Evolutionary conservation across 2,888 invertebrate species (phyloP).

Genomic region (Sphaerophoria rueppellii): DNA sequence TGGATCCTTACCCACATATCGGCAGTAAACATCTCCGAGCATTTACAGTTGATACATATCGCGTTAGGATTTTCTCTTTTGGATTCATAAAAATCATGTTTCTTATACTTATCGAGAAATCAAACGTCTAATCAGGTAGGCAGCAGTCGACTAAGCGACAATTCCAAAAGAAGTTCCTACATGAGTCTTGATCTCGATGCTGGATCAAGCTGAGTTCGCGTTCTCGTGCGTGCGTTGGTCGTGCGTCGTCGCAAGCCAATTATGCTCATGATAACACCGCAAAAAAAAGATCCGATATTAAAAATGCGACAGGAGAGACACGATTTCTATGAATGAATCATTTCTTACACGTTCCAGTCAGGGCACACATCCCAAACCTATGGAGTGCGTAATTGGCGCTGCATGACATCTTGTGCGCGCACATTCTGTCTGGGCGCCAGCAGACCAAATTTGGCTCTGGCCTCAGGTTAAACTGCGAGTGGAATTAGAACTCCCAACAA

Average conservation of each 20-base stretch:
- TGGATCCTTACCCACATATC: conserved; percentile 33
- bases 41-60: conserved; percentile 45
- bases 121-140: conserved; percentile 48
- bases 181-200: neutral
- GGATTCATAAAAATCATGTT: conserved; percentile 59
- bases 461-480: conserved; percentile 55
- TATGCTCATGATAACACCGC: conserved; percentile 5
- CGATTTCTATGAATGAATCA: conserved; percentile 68
- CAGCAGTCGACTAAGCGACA: conserved; percentile 58
- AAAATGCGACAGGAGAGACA: conserved; percentile 52
- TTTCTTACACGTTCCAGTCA: conserved; percentile 2
- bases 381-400: conserved; percentile 69
- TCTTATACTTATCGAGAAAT: conserved; percentile 63
- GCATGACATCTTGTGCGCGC: conserved; percentile 59
- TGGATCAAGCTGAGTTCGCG: neutral
- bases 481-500: conserved; percentile 54
- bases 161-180: conserved; percentile 21
- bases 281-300: neutral
- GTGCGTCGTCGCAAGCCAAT: conserved; percentile 5
- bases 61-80: conserved; percentile 53
- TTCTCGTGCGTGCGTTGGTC: neutral
- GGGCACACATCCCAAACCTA: conserved; percentile 39
- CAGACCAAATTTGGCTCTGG: conserved; percentile 62
- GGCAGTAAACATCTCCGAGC: neutral
- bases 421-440: conserved; percentile 72